A percentile compares a stretch with the other conserved stretches of the same genome.
These are phyloP conservation scores for Fulica atra DNA, from an alignment of 2,113 vertebrate genomes.

Conservation along the genomic window DNA sequence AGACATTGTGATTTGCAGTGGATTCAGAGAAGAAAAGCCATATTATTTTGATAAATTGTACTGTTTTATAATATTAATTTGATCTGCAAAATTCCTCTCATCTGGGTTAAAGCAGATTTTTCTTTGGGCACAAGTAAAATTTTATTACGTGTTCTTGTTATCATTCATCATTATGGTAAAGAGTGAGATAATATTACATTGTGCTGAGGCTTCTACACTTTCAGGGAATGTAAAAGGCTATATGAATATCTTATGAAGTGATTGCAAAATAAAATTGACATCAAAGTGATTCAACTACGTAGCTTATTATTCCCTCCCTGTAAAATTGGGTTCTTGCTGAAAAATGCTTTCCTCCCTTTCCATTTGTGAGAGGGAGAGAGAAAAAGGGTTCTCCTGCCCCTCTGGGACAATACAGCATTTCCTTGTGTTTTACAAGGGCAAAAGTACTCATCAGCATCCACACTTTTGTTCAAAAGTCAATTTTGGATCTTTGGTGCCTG, in stretches of 20 bases:
- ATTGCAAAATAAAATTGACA: conserved; percentile 55
- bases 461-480: not conserved
- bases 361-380: not conserved
- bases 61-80: conserved; percentile 48
- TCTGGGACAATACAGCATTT: not conserved
- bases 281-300: conserved; percentile 30
- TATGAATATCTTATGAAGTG: conserved; percentile 58
- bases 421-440: not conserved
- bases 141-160: conserved; percentile 50
- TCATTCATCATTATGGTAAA: conserved; percentile 50
- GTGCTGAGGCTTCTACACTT: conserved; percentile 30
- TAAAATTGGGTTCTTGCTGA: conserved; percentile 26
- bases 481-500: not conserved
- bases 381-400: not conserved
- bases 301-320: not conserved
- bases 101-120: conserved; percentile 36
- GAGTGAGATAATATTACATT: conserved; percentile 48
- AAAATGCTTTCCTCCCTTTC: not conserved
- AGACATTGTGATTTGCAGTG: not conserved
- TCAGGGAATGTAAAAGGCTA: conserved; percentile 21
- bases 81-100: conserved; percentile 24
- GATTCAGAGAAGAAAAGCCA: not conserved
- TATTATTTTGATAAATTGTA: conserved; percentile 46
- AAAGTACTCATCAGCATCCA: not conserved
- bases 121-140: conserved; percentile 42